These are phyloP conservation scores for Dusona sp. DNA, from an alignment of 2,888 invertebrate genomes.

Conservation along the genomic window DNA sequence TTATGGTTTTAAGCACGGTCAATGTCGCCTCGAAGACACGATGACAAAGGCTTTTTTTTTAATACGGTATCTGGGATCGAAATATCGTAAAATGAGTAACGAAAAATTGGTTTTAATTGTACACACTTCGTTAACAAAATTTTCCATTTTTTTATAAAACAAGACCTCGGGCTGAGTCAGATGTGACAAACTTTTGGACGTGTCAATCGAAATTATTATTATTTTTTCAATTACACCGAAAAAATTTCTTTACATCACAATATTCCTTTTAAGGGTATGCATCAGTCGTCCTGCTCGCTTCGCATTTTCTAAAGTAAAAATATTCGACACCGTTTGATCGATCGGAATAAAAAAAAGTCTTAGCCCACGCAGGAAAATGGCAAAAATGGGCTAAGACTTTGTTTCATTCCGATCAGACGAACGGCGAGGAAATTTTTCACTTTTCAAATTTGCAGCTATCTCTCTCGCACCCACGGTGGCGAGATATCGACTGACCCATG, in stretches of 20 bases:
- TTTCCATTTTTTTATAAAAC: not conserved
- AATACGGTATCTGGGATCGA: not conserved
- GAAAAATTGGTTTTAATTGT: not conserved
- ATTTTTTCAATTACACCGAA: not conserved
- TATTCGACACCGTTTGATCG: too few relatives aligned
- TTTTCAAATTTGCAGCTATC: too few relatives aligned
- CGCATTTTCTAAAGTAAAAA: too few relatives aligned
- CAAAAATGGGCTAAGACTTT: too few relatives aligned
- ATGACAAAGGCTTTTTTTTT: not conserved
- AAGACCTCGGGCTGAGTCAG: not conserved
- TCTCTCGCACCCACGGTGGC: too few relatives aligned
- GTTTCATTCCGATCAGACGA: too few relatives aligned
- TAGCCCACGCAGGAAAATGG: too few relatives aligned
- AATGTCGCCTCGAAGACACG: not conserved
- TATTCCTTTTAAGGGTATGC: not conserved
- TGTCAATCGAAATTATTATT: not conserved
- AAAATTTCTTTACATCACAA: not conserved
- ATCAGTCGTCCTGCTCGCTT: too few relatives aligned
- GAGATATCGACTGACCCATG: too few relatives aligned
- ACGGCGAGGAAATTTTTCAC: too few relatives aligned
- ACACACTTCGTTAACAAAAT: not conserved
- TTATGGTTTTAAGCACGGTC: conserved; percentile 8
- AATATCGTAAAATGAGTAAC: not conserved
- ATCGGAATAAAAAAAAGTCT: too few relatives aligned
- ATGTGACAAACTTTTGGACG: not conserved